Evolutionary conservation across 2,797 vertebrate genomes (phyloP).

Genomic region (Anguilla anguilla): DNA sequence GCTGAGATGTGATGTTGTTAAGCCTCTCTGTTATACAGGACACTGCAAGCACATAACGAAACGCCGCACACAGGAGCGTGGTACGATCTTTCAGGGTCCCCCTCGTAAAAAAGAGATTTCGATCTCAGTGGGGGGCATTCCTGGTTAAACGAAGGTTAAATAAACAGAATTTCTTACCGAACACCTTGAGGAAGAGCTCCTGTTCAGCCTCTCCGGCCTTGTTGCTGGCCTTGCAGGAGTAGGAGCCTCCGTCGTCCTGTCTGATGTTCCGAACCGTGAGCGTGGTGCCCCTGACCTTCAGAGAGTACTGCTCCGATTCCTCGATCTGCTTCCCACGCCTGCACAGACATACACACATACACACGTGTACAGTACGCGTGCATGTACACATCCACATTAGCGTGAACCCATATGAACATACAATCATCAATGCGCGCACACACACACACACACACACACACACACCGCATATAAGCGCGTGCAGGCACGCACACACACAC

Average conservation of each 20-base stretch:
- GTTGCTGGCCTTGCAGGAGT: constrained; percentile 88
- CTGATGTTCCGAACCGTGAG: constrained; percentile 87
- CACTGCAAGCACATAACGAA: neutral
- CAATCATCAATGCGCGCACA: constrained; percentile 14
- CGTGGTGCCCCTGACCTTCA: constrained; percentile 81
- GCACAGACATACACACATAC: constrained; percentile 14
- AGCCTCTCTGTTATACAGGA: neutral
- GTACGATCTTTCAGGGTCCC: too few relatives aligned
- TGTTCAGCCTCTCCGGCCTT: constrained; percentile 91
- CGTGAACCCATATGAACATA: neutral
- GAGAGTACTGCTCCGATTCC: constrained; percentile 83
- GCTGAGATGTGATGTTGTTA: neutral
- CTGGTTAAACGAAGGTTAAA: too few relatives aligned
- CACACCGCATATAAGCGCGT: neutral
- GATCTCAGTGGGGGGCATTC: too few relatives aligned
- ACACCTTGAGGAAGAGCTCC: constrained; percentile 92
- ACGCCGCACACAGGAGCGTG: too few relatives aligned
- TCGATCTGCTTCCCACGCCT: constrained; percentile 88
- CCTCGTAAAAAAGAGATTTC: too few relatives aligned
- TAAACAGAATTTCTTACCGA: constrained; percentile 77
- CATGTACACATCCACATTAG: neutral
- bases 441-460: constrained; percentile 24
- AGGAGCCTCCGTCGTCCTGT: constrained; percentile 83
- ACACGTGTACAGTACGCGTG: neutral
- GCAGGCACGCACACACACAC: neutral